Percentiles rank a stretch among this genome's conserved stretches.
Evolutionary conservation across 2,113 vertebrate species (phyloP).

Genomic region (Petromus typicus): DNA sequence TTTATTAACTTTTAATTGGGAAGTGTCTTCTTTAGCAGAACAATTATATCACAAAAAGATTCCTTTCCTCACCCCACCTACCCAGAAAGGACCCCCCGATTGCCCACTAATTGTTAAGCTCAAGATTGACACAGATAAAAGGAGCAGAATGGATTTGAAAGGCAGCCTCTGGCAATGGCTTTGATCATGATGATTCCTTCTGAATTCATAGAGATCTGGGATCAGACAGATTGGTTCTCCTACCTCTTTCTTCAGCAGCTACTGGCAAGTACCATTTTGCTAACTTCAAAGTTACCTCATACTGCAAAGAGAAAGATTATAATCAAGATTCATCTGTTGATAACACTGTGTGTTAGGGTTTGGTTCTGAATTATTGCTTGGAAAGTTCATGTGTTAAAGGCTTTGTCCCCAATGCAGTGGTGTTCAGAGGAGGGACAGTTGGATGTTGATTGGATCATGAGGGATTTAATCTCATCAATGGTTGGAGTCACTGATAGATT

Average conservation of each 20-base stretch:
- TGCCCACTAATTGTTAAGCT: conserved; percentile 81
- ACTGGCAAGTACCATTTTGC: neutral
- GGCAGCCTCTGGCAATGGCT: conserved; percentile 79
- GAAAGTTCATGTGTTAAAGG: too few relatives aligned
- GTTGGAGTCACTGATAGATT: too few relatives aligned
- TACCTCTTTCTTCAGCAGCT: conserved; percentile 67
- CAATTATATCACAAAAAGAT: conserved; percentile 52
- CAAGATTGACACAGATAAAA: conserved; percentile 82
- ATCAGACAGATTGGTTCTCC: conserved; percentile 72
- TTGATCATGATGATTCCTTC: conserved; percentile 77
- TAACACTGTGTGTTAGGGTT: neutral
- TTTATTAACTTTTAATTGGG: conserved; percentile 56
- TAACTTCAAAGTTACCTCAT: neutral
- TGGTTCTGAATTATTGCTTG: too few relatives aligned
- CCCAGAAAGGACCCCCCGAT: conserved; percentile 71
- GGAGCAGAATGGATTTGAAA: conserved; percentile 81
- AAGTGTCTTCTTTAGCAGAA: conserved; percentile 63
- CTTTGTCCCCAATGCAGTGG: too few relatives aligned
- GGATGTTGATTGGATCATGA: too few relatives aligned
- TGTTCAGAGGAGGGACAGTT: too few relatives aligned
- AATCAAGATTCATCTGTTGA: neutral
- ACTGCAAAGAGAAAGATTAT: neutral
- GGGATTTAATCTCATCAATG: too few relatives aligned
- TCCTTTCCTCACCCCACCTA: neutral
- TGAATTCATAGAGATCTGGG: conserved; percentile 81